These are phyloP conservation scores for Psammodynastes pulverulentus DNA, from an alignment of 2,113 vertebrate species.

Conservation along the genomic window DNA sequence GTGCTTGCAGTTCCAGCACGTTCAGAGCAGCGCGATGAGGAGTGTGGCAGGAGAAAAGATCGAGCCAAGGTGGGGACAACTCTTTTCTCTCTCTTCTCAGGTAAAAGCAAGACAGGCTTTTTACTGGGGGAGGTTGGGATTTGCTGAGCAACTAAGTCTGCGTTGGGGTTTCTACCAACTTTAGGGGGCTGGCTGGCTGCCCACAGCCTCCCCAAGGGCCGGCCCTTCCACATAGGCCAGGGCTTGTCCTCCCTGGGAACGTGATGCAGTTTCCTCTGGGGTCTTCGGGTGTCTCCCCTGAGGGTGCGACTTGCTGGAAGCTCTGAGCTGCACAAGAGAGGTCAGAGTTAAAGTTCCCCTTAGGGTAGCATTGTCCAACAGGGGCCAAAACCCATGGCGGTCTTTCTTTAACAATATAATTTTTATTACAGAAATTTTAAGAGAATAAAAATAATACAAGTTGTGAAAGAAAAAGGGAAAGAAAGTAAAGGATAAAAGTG, in stretches of 20 bases:
- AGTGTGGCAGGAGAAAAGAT: constrained; percentile 83
- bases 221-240: neutral
- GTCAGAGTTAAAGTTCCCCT: neutral
- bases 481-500: neutral
- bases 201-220: neutral
- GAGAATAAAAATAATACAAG: neutral
- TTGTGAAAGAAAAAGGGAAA: too few relatives aligned
- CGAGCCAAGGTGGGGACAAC: constrained; percentile 82
- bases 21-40: constrained; percentile 93
- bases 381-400: neutral
- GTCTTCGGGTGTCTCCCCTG: neutral
- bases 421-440: neutral
- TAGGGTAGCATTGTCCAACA: neutral
- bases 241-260: neutral
- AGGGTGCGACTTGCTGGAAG: neutral
- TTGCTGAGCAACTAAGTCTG: neutral
- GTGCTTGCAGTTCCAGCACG: constrained; percentile 86
- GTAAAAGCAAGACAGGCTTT: neutral
- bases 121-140: neutral
- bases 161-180: neutral
- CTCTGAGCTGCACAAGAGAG: neutral
- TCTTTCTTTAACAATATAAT: neutral
- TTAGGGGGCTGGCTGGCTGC: neutral
- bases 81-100: neutral
- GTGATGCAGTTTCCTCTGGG: neutral